phyloP scores from a whole-genome alignment of 2,888 invertebrate genomes.

The Tinea trinotella region DNA sequence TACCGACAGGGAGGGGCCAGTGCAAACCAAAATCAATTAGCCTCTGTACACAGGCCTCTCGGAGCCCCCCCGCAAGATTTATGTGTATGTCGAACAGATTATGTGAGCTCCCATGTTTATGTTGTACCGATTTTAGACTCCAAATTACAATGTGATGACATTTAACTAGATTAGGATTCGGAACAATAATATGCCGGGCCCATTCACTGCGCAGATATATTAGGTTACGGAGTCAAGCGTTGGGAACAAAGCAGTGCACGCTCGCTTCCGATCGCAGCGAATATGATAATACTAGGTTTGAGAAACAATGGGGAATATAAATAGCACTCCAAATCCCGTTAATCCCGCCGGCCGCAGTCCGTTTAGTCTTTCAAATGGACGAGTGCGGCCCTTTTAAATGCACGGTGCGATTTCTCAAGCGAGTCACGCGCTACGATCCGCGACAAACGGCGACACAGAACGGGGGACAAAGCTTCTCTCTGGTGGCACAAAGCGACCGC shows the following conservation, averaged over 20 bases:
- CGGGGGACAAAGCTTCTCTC: slow-evolving; percentile 10
- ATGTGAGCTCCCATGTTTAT: slow-evolving; percentile 29
- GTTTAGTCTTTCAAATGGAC: slow-evolving; percentile 10
- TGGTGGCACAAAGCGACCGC: slow-evolving; percentile 2
- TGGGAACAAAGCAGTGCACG: background rate
- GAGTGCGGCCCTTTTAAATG: slow-evolving; percentile 4
- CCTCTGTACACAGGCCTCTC: slow-evolving; percentile 38
- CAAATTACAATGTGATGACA: slow-evolving; percentile 16
- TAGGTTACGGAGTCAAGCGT: background rate
- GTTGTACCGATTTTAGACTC: slow-evolving; percentile 28
- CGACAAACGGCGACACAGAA: slow-evolving; percentile 40
- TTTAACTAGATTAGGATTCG: background rate
- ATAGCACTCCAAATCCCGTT: slow-evolving; percentile 11
- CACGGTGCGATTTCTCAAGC: slow-evolving; percentile 34
- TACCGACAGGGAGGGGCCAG: slow-evolving; percentile 27
- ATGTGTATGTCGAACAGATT: slow-evolving; percentile 39
- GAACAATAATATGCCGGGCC: background rate
- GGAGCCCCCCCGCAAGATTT: slow-evolving; percentile 34
- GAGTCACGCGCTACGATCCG: slow-evolving; percentile 57
- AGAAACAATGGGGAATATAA: slow-evolving; percentile 14
- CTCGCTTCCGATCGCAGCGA: background rate
- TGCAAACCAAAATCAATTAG: slow-evolving; percentile 54
- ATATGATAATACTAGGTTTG: background rate
- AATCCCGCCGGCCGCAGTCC: slow-evolving; percentile 22
- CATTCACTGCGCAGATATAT: background rate